phyloP scores from a whole-genome alignment of 2,113 vertebrate genomes.

The Columba janthina region DNA sequence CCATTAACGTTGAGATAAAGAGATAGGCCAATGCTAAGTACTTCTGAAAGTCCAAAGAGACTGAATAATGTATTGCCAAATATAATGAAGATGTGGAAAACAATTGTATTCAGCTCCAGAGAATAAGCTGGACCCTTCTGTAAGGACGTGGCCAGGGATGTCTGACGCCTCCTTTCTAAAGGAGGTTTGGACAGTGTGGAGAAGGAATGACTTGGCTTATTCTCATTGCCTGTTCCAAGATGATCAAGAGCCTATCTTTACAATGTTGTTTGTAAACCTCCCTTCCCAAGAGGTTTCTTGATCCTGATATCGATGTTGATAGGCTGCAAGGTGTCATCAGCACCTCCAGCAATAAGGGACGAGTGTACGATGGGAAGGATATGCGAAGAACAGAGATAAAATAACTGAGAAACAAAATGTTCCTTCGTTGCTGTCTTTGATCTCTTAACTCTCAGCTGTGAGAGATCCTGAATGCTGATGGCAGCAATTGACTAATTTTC shows the following conservation, averaged over 20 bases:
- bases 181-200: background rate
- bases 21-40: background rate
- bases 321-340: constrained; percentile 55
- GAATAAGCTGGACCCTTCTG: background rate
- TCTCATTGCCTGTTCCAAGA: background rate
- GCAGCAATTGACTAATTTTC: constrained; percentile 57
- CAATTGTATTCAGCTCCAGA: background rate
- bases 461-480: constrained; percentile 63
- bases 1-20: background rate
- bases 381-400: constrained; percentile 44
- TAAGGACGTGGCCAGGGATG: background rate
- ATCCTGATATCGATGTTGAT: constrained; percentile 49
- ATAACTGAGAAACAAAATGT: constrained; percentile 66
- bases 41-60: background rate
- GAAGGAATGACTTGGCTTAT: background rate
- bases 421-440: constrained; percentile 58
- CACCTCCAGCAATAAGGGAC: constrained; percentile 42
- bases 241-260: background rate
- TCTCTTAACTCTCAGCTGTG: constrained; percentile 69
- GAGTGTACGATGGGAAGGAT: constrained; percentile 21
- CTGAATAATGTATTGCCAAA: background rate
- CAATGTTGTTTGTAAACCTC: constrained; percentile 14
- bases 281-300: constrained; percentile 5
- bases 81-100: background rate
- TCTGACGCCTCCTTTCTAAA: background rate